A percentile compares a stretch with the other conserved stretches of the same genome.
Evolutionary conservation across 2,888 invertebrate species (phyloP).

Genomic region (Penaeus monodon): DNA sequence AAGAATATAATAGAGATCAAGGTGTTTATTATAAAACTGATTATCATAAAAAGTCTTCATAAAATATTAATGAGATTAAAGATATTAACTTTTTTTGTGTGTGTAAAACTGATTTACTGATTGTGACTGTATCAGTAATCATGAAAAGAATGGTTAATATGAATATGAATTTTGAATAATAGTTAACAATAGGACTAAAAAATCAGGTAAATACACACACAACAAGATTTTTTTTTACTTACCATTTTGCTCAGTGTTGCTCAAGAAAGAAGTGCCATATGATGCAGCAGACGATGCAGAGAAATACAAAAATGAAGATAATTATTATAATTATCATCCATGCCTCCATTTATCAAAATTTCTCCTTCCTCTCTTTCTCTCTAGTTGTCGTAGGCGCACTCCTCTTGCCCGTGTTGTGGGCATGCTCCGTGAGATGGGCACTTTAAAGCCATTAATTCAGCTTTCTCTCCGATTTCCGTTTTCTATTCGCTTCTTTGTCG

Average conservation of each 20-base stretch:
- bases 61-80: too few species aligned
- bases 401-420: background rate
- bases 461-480: too few species aligned
- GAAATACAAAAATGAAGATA: slow-evolving; percentile 65
- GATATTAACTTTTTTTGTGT: too few species aligned
- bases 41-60: too few species aligned
- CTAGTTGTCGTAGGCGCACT: too few species aligned
- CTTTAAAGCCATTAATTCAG: background rate
- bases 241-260: slow-evolving; percentile 51
- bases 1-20: too few species aligned
- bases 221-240: background rate
- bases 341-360: slow-evolving; percentile 58
- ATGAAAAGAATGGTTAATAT: too few species aligned
- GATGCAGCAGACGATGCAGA: slow-evolving; percentile 63
- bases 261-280: slow-evolving; percentile 64
- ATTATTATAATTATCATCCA: slow-evolving; percentile 63
- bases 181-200: background rate
- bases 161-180: background rate
- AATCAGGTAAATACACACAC: background rate
- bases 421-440: background rate
- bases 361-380: background rate
- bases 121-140: too few species aligned
- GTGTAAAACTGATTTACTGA: too few species aligned
- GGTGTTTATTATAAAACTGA: too few species aligned
- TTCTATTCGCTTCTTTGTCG: too few species aligned